These are phyloP conservation scores for Mustela lutreola DNA, from an alignment of 2,113 vertebrate genomes.

Conservation along the genomic window DNA sequence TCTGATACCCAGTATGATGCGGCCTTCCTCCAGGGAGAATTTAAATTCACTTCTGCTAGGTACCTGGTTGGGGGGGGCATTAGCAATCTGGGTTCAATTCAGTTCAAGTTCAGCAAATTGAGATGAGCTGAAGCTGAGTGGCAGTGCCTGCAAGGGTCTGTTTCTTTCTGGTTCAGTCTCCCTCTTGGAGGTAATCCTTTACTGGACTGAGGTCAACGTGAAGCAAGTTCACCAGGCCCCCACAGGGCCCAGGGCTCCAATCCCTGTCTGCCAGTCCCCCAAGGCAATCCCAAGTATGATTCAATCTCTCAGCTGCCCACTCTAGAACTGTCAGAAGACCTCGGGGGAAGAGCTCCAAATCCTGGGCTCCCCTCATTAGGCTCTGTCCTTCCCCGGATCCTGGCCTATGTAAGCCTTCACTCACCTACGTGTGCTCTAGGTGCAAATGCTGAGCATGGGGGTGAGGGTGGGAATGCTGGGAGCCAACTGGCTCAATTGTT, in stretches of 20 bases:
- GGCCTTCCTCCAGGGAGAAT: background rate
- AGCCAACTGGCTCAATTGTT: background rate
- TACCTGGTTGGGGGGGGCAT: background rate
- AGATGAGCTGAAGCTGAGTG: background rate
- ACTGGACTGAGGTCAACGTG: background rate
- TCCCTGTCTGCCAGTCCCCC: background rate
- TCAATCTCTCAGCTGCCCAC: background rate
- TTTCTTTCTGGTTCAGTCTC: background rate
- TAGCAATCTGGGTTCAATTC: background rate
- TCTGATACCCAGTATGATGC: background rate
- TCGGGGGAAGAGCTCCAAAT: background rate
- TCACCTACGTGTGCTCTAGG: background rate
- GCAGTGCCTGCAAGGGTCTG: background rate
- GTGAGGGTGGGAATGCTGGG: background rate
- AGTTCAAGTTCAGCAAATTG: background rate
- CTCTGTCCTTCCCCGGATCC: background rate
- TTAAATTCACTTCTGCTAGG: background rate
- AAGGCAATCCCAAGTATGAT: background rate
- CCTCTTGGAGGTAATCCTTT: background rate
- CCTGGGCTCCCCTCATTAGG: background rate
- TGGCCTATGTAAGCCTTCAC: background rate
- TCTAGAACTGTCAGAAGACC: slow-evolving; percentile 10
- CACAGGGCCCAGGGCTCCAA: background rate
- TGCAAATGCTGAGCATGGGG: background rate
- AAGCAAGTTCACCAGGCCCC: background rate